Evolutionary conservation across 1,140 invertebrate species (phyloP).

Genomic region (Sesamia nonagrioides): DNA sequence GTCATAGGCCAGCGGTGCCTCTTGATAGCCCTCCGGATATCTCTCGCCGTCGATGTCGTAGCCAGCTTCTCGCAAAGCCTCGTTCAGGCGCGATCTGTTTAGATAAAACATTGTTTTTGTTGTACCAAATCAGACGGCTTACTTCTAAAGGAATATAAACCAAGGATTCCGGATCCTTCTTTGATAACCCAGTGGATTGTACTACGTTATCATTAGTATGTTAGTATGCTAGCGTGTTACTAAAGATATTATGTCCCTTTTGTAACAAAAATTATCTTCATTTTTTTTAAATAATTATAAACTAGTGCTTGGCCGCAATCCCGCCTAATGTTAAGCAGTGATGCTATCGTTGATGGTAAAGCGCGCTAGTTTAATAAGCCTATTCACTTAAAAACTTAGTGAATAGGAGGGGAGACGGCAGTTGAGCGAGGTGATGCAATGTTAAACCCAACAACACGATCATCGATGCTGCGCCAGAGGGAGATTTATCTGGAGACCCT

Average conservation of each 20-base stretch:
- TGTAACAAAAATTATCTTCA: not conserved
- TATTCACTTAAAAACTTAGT: no score
- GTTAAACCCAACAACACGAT: no score
- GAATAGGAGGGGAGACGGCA: no score
- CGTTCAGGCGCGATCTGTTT: slow-evolving; percentile 92
- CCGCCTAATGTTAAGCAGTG: no score
- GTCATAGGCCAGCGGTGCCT: slow-evolving; percentile 99
- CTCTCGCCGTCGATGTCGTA: slow-evolving; percentile 94
- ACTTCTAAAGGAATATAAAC: slow-evolving; percentile 38
- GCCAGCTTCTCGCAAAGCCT: slow-evolving; percentile 92
- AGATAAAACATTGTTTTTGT: slow-evolving; percentile 55
- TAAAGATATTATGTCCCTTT: not conserved
- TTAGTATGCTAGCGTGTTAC: not conserved
- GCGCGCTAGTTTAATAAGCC: no score
- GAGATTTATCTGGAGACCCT: no score
- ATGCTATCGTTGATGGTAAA: no score
- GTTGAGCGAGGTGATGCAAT: no score
- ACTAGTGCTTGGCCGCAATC: no score
- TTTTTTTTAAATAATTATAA: no score
- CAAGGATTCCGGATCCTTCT: slow-evolving; percentile 26
- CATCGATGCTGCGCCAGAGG: no score
- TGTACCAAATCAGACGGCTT: slow-evolving; percentile 41
- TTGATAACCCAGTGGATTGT: slow-evolving; percentile 17
- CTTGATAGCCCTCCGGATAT: slow-evolving; percentile 98
- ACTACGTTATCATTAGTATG: slow-evolving; percentile 5